Evolutionary conservation across 2,797 vertebrate species (phyloP).

Genomic region (Fratercula arctica): DNA sequence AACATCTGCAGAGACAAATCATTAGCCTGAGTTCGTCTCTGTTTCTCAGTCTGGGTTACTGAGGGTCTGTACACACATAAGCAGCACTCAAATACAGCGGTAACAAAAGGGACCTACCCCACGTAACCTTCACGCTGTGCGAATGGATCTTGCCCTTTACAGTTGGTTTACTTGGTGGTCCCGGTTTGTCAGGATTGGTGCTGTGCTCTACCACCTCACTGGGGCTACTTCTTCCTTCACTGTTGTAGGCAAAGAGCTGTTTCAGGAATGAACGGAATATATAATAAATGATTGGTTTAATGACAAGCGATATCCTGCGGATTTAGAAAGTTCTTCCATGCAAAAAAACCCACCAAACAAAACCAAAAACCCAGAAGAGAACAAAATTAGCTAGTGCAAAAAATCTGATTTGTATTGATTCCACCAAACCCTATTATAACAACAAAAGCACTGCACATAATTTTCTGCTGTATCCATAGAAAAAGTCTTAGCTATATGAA

Average conservation of each 20-base stretch:
- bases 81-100: background rate
- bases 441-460: background rate
- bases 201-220: conserved; percentile 79
- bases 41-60: background rate
- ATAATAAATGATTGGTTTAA: background rate
- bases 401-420: background rate
- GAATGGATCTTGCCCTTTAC: conserved; percentile 77
- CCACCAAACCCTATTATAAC: background rate
- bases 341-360: background rate
- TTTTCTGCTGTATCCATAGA: background rate
- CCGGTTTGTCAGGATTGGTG: conserved; percentile 79
- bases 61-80: too few relatives aligned
- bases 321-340: background rate
- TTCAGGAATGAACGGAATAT: background rate
- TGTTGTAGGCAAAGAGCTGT: conserved; percentile 80
- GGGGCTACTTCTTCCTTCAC: conserved; percentile 80
- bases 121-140: conserved; percentile 73
- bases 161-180: conserved; percentile 70
- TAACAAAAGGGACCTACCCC: conserved; percentile 71
- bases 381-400: background rate
- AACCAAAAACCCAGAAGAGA: background rate
- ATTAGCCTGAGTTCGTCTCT: background rate
- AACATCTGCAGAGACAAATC: background rate
- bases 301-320: background rate
- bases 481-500: background rate